Base-by-base conservation (phyloP, 1,140 invertebrate species). In the Thereuonema tuberculata region DNA sequence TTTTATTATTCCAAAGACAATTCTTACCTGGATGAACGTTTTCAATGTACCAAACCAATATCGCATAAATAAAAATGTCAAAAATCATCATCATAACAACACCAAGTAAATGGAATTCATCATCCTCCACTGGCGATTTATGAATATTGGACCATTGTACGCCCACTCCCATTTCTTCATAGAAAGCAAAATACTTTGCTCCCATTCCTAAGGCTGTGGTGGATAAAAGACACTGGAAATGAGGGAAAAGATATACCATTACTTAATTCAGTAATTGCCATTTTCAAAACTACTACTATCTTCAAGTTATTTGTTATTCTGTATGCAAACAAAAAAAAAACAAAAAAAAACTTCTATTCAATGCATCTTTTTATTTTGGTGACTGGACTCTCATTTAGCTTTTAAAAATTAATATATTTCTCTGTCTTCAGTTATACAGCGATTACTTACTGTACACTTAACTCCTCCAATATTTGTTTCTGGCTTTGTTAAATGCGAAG, bases 141-240 rank as follows among this genome's bases (percentile, higher is more conserved):
- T 62, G 58, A 23, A 68, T 66, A 50, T 71, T 70, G 20, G 56
- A 61, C 67, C 70, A 71, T 47, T 72, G 67, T 26, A 69, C 66
- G 20, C 70, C 71, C 17, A 66, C 67, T 14, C 70, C 68, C 24
- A 70, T 68, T 63, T 71, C 67, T 64, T 72, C 70, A 60, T 71
- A 69, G 62, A 70, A 72, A 53, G 74, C 74, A 57, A 76, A 64
- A 31, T 75, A 75, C 64, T 76, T 76, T 26, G 71, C 70, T 20
- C 63, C 67, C 14, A 70, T 58, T 17, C 67, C 68, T 64, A 72
- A 70, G 21, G 70, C 71, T 29, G 69, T 67, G 21, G 67, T 67
- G 14, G 67, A 66, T 24, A 69, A 56, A 1, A 72, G 27, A 56
- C 65, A 68, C 67, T 70, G 48, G 12, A 64, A 37, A 63, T 52